Evolutionary conservation across 2,797 vertebrate species (phyloP).

Genomic region (Coccyzus lansbergi): DNA sequence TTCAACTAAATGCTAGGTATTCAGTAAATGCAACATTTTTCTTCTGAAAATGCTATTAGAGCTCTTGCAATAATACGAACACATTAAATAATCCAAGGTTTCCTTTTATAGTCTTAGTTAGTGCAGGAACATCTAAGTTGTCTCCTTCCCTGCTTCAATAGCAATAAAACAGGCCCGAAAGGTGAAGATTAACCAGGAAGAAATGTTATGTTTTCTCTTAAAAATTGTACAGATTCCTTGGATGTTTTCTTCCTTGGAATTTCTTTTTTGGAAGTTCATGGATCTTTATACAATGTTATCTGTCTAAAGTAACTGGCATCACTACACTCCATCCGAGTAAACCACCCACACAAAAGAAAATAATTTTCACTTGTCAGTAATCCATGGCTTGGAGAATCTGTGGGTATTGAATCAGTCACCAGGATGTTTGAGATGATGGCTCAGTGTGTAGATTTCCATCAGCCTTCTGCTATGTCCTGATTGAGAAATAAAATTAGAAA

Average conservation of each 20-base stretch:
- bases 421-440: background rate
- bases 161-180: background rate
- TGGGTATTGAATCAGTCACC: background rate
- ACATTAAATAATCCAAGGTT: background rate
- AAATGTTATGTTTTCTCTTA: background rate
- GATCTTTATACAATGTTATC: background rate
- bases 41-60: background rate
- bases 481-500: background rate
- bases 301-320: background rate
- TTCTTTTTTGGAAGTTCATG: background rate
- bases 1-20: background rate
- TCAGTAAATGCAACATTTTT: background rate
- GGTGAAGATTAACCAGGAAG: background rate
- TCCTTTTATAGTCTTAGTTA: background rate
- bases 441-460: background rate
- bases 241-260: background rate
- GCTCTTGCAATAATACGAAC: background rate
- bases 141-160: background rate
- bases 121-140: background rate
- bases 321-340: background rate
- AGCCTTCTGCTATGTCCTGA: background rate
- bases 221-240: background rate
- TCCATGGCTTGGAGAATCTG: background rate
- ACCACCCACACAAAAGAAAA: background rate
- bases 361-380: background rate